These are phyloP conservation scores for Minunthozetes semirufus DNA, from an alignment of 2,888 invertebrate species.

Conservation along the genomic window DNA sequence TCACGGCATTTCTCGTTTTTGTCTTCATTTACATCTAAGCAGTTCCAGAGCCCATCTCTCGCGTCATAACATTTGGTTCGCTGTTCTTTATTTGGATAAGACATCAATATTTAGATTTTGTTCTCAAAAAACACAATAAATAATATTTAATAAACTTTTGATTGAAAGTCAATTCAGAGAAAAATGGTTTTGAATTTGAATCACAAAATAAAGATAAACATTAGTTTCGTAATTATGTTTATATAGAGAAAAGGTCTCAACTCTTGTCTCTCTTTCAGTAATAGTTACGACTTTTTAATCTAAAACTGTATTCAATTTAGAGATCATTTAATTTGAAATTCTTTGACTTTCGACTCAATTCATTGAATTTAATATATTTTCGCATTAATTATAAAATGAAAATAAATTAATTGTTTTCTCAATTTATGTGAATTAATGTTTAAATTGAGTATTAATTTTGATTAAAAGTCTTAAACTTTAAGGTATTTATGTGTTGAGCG, in stretches of 20 bases:
- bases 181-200: background rate
- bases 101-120: slow-evolving; percentile 54
- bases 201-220: background rate
- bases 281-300: too few species aligned
- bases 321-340: too few species aligned
- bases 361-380: too few species aligned
- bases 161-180: background rate
- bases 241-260: too few species aligned
- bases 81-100: slow-evolving; percentile 65
- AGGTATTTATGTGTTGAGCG: background rate
- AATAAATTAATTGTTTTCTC: background rate
- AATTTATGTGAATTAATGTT: background rate
- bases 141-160: background rate
- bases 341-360: too few species aligned
- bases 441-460: background rate
- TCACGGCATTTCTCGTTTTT: slow-evolving; percentile 59
- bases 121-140: background rate
- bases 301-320: too few species aligned
- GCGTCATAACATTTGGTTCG: slow-evolving; percentile 74
- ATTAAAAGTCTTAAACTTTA: background rate
- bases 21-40: slow-evolving; percentile 60
- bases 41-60: slow-evolving; percentile 82
- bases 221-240: too few species aligned
- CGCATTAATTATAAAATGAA: too few species aligned
- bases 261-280: background rate